Evolutionary conservation across 1,140 invertebrate genomes (phyloP).

Genomic region (Saxidomus purpurata): DNA sequence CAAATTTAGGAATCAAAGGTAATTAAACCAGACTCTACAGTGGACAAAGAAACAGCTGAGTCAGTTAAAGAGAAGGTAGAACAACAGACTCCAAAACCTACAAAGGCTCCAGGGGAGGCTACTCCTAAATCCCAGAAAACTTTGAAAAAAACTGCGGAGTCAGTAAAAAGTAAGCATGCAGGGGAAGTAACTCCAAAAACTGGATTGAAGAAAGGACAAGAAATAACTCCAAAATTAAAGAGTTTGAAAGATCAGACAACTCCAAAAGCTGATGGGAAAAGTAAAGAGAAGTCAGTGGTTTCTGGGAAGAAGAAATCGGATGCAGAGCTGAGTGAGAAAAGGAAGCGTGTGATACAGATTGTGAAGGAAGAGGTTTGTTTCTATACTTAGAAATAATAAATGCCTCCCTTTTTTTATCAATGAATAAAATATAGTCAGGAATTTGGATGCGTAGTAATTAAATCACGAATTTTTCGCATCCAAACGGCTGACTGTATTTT

Average conservation of each 20-base stretch:
- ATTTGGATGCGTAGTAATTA: too few species aligned
- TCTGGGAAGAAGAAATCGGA: conserved; percentile 57
- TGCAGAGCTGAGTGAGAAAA: conserved; percentile 47
- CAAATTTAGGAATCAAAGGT: not conserved
- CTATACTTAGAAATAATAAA: too few species aligned
- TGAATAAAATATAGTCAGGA: too few species aligned
- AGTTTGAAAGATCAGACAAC: conserved; percentile 4
- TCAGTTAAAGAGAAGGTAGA: not conserved
- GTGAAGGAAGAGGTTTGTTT: conserved; percentile 54
- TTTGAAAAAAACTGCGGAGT: not conserved
- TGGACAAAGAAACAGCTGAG: not conserved
- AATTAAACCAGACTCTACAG: conserved; percentile 47
- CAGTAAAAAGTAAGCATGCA: not conserved
- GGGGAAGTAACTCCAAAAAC: conserved; percentile 11
- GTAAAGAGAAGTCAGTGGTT: conserved; percentile 25
- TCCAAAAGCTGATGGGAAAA: conserved; percentile 50
- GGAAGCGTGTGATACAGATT: conserved; percentile 38
- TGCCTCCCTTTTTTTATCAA: too few species aligned
- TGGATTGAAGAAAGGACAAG: conserved; percentile 4
- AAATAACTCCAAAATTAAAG: conserved; percentile 13
- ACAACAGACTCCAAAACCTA: not conserved
- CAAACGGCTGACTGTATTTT: too few species aligned
- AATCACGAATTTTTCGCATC: too few species aligned
- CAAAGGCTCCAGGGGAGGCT: conserved; percentile 9
- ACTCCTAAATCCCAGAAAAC: conserved; percentile 14